Evolutionary conservation across 2,113 vertebrate species (phyloP), one percentile per base, ranked within the genome.

Genomic region (Psittacara wagleri): DNA sequence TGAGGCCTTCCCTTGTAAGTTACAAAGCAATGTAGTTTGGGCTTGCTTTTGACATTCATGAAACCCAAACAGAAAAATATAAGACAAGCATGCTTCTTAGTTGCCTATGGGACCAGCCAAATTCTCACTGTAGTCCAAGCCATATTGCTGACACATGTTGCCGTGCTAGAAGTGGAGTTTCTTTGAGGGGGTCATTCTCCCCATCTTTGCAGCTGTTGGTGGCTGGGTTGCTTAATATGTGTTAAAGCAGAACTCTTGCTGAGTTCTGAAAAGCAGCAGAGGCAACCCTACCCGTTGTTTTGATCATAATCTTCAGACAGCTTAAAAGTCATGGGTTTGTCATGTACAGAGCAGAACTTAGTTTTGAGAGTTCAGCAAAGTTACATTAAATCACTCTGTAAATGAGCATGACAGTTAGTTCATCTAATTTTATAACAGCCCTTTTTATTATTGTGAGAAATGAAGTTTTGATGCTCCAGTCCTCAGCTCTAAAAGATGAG

Each of bases 291-390:
- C 46, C 25, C 11, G 46, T 54, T 82, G 13, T 80, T 80, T 46
- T 23, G 22, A 17, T 15, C 0, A 2, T 72, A 75, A 29, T 28
- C 48, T 85, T 90, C 41, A 59, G 66, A 35, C 31, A 75, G n/a
- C 14, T 44, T 67, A 6, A 67, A 35, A 14, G 5, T 54, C 11
- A 6, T 0, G 0, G 6, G 8, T 57, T 7, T 1, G 5, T 62
- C 11, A 7, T 0, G 0, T 24, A 57, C 29, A 57, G 61, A 84
- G 22, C 10, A 70, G 69, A 73, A 55, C 27, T 35, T 55, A 19
- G 23, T 27, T 79, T 82, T 57, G 23, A 37, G 35, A 46, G 17
- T 67, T 83, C 10, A 46, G 57, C 8, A 20, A 51, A 88, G 44
- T 69, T 66, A 13, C 0, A 24, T 57, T 11, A 52, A 72, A 19